phyloP scores from a whole-genome alignment of 2,888 invertebrate genomes.

The Auanema sp. region DNA sequence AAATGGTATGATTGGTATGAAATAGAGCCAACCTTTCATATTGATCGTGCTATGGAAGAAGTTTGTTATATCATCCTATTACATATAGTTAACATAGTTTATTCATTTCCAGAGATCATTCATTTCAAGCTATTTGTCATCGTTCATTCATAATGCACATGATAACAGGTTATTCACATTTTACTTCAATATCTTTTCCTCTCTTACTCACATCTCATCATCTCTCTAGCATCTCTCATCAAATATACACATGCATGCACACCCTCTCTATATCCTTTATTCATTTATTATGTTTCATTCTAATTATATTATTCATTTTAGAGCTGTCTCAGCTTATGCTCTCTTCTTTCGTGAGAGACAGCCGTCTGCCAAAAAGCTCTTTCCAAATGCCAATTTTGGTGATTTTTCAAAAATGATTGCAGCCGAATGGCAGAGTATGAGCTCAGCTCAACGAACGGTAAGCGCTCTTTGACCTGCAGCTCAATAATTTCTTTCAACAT shows the following conservation, averaged over 20 bases:
- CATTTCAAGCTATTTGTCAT: neutral
- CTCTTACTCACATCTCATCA: no score
- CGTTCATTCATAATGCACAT: neutral
- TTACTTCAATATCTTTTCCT: no score
- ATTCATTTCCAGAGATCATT: neutral
- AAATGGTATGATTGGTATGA: neutral
- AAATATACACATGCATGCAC: no score
- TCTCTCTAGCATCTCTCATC: no score
- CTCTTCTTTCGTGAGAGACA: slow-evolving; percentile 2
- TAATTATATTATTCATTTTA: neutral
- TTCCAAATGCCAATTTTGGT: slow-evolving; percentile 1
- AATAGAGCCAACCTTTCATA: slow-evolving; percentile 1
- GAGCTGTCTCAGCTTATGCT: neutral
- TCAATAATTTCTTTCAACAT: no score
- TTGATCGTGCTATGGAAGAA: neutral
- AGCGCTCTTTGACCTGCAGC: neutral
- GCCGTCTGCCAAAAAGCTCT: neutral
- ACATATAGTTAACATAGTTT: neutral
- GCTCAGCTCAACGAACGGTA: neutral
- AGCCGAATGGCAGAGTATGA: neutral
- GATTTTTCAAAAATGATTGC: slow-evolving; percentile 2
- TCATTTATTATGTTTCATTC: no score
- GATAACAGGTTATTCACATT: neutral
- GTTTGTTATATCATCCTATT: neutral
- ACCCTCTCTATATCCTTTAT: no score